Conservation (phyloP, 2,888 invertebrate species). For the Coecobrya sp. region DNA sequence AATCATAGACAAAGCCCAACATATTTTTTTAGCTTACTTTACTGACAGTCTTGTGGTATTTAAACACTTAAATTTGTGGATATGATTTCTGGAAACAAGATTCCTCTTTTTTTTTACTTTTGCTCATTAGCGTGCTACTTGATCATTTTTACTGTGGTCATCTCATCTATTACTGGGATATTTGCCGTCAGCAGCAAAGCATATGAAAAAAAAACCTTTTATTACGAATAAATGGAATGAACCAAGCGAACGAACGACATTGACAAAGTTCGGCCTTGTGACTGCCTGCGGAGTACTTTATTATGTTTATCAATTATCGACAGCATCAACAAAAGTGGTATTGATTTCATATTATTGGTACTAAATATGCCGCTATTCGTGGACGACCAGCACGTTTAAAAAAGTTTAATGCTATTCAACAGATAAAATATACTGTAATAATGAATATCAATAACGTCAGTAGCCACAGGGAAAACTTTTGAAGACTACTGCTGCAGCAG, state of each 20-base stretch:
- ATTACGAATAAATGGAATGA: slow-evolving; percentile 32
- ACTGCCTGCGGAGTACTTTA: slow-evolving; percentile 69
- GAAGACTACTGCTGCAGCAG: background rate
- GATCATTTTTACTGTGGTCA: slow-evolving; percentile 44
- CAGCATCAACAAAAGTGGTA: slow-evolving; percentile 64
- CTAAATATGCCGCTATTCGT: slow-evolving; percentile 51
- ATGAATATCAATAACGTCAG: slow-evolving; percentile 49
- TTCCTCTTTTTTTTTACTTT: slow-evolving; percentile 26
- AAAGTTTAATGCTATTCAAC: background rate
- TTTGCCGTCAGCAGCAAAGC: slow-evolving; percentile 8
- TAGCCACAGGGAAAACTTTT: slow-evolving; percentile 31
- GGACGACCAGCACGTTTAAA: background rate
- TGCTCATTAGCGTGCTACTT: slow-evolving; percentile 44
- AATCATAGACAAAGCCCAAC: background rate
- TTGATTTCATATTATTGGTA: slow-evolving; percentile 59
- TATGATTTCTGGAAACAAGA: slow-evolving; percentile 68
- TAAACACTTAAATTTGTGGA: slow-evolving; percentile 11
- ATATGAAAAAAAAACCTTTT: slow-evolving; percentile 4
- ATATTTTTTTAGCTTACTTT: background rate
- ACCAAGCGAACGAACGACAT: slow-evolving; percentile 47
- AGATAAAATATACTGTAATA: slow-evolving; percentile 25
- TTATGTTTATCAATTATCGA: slow-evolving; percentile 77
- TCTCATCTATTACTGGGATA: background rate
- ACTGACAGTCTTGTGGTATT: background rate
- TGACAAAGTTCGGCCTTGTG: slow-evolving; percentile 64